Evolutionary conservation across 2,888 invertebrate species (phyloP).

Genomic region (Drosophila demipolita): DNA sequence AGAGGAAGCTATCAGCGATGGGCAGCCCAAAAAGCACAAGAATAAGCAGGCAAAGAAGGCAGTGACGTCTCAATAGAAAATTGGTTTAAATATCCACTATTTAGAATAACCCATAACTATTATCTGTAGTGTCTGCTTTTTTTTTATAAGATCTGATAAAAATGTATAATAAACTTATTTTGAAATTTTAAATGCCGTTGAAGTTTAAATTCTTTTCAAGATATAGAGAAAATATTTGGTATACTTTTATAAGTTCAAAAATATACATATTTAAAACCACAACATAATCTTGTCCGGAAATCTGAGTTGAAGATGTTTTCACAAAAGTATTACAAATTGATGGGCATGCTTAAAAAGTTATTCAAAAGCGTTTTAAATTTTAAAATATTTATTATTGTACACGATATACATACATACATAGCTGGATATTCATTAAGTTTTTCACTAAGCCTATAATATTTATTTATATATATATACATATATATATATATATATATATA

Average conservation of each 20-base stretch:
- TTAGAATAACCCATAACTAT: conserved; percentile 18
- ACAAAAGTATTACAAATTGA: not conserved
- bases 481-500: conserved; percentile 36
- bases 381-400: conserved; percentile 65
- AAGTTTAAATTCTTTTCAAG: not conserved
- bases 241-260: not conserved
- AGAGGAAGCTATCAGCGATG: too few species aligned
- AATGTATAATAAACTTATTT: conserved; percentile 30
- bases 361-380: conserved; percentile 28
- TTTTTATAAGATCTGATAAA: conserved; percentile 12
- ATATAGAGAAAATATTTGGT: not conserved
- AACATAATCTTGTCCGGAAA: not conserved
- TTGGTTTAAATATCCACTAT: conserved; percentile 1
- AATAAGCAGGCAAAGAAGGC: conserved; percentile 20
- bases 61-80: conserved; percentile 5
- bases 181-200: not conserved
- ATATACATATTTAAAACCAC: not conserved
- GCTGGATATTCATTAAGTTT: conserved; percentile 66
- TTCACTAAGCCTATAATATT: conserved; percentile 41
- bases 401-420: conserved; percentile 64
- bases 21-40: not conserved
- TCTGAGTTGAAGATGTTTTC: not conserved
- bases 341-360: not conserved
- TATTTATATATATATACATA: too few species aligned
- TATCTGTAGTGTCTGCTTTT: conserved; percentile 14